These are phyloP conservation scores for Bothrops jararaca DNA, from an alignment of 2,113 vertebrate species.

Conservation along the genomic window DNA sequence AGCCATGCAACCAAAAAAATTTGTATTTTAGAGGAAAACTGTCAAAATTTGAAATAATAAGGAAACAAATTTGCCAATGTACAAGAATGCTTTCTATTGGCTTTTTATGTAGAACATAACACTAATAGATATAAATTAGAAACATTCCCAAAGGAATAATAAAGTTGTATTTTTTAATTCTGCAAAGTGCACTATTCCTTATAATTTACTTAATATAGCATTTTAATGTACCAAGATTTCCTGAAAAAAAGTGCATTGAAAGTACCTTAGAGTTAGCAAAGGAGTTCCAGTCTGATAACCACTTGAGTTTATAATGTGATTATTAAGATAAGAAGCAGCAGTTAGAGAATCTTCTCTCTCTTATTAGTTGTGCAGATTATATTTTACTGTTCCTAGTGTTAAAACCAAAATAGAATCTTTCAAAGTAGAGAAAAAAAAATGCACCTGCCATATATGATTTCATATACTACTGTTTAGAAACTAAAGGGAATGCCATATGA, in stretches of 20 bases:
- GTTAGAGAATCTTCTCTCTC: conserved; percentile 65
- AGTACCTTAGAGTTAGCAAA: conserved; percentile 72
- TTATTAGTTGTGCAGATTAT: conserved; percentile 70
- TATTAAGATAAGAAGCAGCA: conserved; percentile 70
- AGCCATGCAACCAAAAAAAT: conserved; percentile 36
- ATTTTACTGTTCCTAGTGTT: conserved; percentile 62
- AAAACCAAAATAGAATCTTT: conserved; percentile 67
- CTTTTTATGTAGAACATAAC: conserved; percentile 64
- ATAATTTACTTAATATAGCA: conserved; percentile 80
- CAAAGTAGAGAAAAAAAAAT: conserved; percentile 47
- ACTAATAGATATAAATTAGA: conserved; percentile 69
- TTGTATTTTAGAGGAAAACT: conserved; percentile 21
- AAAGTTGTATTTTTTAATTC: conserved; percentile 80
- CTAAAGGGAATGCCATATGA: background rate
- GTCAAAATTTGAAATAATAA: conserved; percentile 36
- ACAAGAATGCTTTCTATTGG: conserved; percentile 53
- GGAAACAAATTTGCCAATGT: conserved; percentile 58
- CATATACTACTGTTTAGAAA: conserved; percentile 43
- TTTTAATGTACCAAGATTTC: conserved; percentile 78
- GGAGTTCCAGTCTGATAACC: conserved; percentile 69
- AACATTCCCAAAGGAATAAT: conserved; percentile 76
- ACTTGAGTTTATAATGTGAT: conserved; percentile 76
- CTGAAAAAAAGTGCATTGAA: conserved; percentile 77
- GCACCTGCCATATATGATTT: conserved; percentile 41
- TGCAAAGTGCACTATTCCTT: conserved; percentile 77